Conservation (phyloP, 2,797 vertebrate species). For the Sibirionetta formosa region DNA sequence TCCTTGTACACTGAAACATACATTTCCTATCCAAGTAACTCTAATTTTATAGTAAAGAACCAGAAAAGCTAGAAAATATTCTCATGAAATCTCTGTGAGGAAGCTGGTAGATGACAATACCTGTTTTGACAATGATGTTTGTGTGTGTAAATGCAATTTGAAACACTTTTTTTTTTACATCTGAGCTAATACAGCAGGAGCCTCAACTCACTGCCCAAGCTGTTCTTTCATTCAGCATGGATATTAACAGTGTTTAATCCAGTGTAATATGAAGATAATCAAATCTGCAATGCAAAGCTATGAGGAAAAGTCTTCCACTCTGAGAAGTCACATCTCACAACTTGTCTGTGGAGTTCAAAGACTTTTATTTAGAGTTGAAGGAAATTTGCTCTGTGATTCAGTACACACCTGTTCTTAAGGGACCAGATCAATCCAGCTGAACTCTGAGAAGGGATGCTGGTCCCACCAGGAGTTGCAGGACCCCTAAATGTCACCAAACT, state of each 20-base stretch:
- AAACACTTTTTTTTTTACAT: background rate
- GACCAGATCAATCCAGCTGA: rapidly evolving
- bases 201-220: background rate
- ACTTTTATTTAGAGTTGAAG: background rate
- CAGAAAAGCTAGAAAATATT: background rate
- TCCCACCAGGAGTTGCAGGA: background rate
- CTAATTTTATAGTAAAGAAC: background rate
- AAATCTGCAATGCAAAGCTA: background rate
- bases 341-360: background rate
- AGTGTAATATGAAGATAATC: background rate
- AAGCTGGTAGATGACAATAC: background rate
- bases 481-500: background rate
- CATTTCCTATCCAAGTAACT: background rate
- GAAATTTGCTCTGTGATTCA: background rate
- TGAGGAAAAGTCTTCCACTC: background rate
- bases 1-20: background rate
- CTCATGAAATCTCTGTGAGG: background rate
- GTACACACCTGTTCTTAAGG: rapidly evolving
- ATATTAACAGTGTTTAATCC: background rate
- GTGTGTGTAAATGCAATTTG: background rate
- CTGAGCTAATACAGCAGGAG: background rate
- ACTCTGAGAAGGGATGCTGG: background rate
- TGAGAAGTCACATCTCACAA: background rate
- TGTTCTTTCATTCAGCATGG: background rate
- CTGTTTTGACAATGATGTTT: background rate